These are phyloP conservation scores for Caenorhabditis macrosperma DNA, from an alignment of 2,888 invertebrate species.

Conservation along the genomic window DNA sequence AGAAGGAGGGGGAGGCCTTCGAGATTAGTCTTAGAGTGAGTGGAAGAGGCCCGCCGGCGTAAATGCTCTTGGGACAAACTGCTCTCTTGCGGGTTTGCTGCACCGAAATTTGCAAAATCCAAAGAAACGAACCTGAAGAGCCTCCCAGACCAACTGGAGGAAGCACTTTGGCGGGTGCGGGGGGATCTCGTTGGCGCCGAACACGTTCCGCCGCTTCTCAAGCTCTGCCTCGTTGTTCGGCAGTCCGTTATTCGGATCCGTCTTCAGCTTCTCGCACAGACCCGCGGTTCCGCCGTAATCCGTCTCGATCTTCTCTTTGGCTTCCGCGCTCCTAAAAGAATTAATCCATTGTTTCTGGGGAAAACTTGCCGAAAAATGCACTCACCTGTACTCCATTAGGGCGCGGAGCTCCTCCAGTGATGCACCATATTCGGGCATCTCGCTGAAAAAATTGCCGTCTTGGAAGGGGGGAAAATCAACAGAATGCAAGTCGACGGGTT, in stretches of 20 bases:
- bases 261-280: slow-evolving; percentile 95
- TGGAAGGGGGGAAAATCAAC: slow-evolving; percentile 2
- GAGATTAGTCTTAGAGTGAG: not conserved
- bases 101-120: too few species aligned
- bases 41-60: not conserved
- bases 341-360: not conserved
- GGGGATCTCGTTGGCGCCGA: slow-evolving; percentile 78
- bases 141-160: slow-evolving; percentile 77
- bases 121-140: slow-evolving; percentile 77
- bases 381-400: slow-evolving; percentile 76
- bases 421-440: slow-evolving; percentile 69
- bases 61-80: too few species aligned
- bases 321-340: slow-evolving; percentile 73
- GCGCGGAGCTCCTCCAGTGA: slow-evolving; percentile 77
- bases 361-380: too few species aligned
- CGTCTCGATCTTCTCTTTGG: slow-evolving; percentile 73
- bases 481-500: too few species aligned
- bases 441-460: slow-evolving; percentile 35
- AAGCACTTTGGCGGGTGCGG: slow-evolving; percentile 79
- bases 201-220: slow-evolving; percentile 70
- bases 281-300: slow-evolving; percentile 85
- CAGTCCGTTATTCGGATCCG: slow-evolving; percentile 90
- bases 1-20: not conserved
- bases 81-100: too few species aligned
- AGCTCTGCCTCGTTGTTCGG: slow-evolving; percentile 63